Base-by-base conservation (phyloP, 1,140 invertebrate genomes). In the Laodelphax striatellus region DNA sequence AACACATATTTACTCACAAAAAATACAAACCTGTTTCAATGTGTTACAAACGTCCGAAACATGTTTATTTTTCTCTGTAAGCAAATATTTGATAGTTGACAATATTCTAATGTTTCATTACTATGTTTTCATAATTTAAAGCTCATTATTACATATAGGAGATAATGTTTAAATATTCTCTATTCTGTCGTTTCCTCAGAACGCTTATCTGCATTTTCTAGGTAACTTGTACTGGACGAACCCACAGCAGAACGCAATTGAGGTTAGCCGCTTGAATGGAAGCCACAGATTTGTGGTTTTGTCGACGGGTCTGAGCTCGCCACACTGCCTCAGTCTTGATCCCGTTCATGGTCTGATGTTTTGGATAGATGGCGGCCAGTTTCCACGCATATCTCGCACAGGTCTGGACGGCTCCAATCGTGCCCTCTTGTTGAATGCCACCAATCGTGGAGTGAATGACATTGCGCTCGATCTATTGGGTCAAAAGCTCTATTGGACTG, bases 401-500 rank as follows among this genome's bases (percentile, higher is more conserved):
- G 72, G 74, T 0, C 72, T 84, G 3, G 83, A 86, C 70, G 83
- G 83, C 17, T 76, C 76, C 5, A 75, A 79, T 63, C 69, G 76
- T 21, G 70, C 11, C 24, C 58, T 19, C 22, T 50, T 63, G 11
- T 69, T 80, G 54, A 79, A 80, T 65, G 73, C 74, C 62, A 75
- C 74, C 5, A 62, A 69, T 46, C 62, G 68, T n/a, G 70, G 44
- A 0, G 58, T 69, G 22, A 66, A 62, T 41, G 83, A 84, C 69
- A 72, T 87, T 38, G 72, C 82, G 1, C 69, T 86, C 38, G 82
- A 86, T 69, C 70, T 71, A 52, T 65, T 77, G 67, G 67, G 70
- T 59, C 58, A 93, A 71, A 79, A 76, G 8, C 68, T 97, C 1
- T 96, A 86, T 69, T 96, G 92, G 90, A 90, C 84, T 31, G 90